These are phyloP conservation scores for Aphaenogaster floridana DNA, from an alignment of 1,140 invertebrate species.

Conservation along the genomic window DNA sequence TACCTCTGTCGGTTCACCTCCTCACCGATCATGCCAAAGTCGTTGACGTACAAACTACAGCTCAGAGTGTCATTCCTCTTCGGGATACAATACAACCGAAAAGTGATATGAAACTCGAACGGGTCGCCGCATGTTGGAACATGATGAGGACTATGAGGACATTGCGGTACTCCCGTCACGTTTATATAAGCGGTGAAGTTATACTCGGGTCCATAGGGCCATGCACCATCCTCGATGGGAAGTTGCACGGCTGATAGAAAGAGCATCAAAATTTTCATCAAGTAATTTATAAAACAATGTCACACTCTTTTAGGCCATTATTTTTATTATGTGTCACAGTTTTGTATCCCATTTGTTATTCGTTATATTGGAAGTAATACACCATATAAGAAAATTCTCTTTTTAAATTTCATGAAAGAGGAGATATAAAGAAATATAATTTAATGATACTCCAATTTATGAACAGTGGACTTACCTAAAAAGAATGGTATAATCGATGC, in stretches of 20 bases:
- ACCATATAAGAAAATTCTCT: neutral
- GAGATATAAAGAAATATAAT: neutral
- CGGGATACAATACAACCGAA: conserved; percentile 51
- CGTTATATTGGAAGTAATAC: neutral
- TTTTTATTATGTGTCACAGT: neutral
- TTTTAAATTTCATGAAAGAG: neutral
- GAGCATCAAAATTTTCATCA: neutral
- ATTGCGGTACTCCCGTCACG: conserved; percentile 8
- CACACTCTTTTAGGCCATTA: neutral
- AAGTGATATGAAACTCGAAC: conserved; percentile 61
- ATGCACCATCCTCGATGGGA: conserved; percentile 38
- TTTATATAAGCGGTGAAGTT: conserved; percentile 53
- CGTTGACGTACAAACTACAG: conserved; percentile 39
- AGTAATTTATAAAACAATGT: neutral
- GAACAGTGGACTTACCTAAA: conserved; percentile 64
- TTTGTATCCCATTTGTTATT: neutral
- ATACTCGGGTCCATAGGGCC: conserved; percentile 65
- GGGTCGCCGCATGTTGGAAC: neutral
- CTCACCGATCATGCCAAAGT: conserved; percentile 51
- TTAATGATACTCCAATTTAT: neutral
- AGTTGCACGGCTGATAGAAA: neutral
- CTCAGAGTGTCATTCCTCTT: conserved; percentile 50
- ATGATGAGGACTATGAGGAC: conserved; percentile 19
- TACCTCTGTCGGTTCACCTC: conserved; percentile 30
- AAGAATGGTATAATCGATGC: conserved; percentile 71